These are phyloP conservation scores for Taxidea taxus DNA, from an alignment of 2,113 vertebrate genomes.

Conservation along the genomic window DNA sequence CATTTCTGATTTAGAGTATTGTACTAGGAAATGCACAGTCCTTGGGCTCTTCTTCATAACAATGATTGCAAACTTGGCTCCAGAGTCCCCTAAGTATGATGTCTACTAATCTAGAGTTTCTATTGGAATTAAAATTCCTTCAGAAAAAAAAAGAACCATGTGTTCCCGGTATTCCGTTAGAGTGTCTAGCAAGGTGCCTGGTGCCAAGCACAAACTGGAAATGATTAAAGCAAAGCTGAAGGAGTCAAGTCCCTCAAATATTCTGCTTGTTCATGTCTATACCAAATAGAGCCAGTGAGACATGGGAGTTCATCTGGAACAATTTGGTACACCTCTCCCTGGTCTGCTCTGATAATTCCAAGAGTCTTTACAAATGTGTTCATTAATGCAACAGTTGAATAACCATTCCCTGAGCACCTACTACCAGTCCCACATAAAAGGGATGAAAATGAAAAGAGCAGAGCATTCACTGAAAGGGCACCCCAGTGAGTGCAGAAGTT, in stretches of 20 bases:
- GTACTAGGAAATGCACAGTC: not conserved
- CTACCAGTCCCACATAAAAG: not conserved
- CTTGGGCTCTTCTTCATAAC: conserved; percentile 27
- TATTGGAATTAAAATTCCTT: conserved; percentile 43
- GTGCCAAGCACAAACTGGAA: conserved; percentile 52
- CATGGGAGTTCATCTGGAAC: not conserved
- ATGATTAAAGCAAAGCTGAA: not conserved
- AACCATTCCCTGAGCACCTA: not conserved
- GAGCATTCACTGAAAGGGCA: not conserved
- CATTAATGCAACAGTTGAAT: no score
- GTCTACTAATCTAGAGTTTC: conserved; percentile 32
- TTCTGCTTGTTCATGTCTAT: not conserved
- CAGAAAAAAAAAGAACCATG: not conserved
- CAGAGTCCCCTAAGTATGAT: conserved; percentile 17
- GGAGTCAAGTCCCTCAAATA: not conserved
- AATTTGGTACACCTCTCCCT: not conserved
- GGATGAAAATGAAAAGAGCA: not conserved
- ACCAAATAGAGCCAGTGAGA: not conserved
- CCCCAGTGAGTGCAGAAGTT: not conserved
- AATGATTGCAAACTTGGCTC: conserved; percentile 45
- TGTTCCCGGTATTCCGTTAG: conserved; percentile 20
- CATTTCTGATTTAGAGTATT: not conserved
- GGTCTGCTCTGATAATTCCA: not conserved
- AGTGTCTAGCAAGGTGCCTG: not conserved
- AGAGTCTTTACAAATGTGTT: not conserved